Percentiles rank a stretch among this genome's conserved stretches.
Conservation (phyloP, 2,888 invertebrate species). For the Prosopocoilus inquinatus region DNA sequence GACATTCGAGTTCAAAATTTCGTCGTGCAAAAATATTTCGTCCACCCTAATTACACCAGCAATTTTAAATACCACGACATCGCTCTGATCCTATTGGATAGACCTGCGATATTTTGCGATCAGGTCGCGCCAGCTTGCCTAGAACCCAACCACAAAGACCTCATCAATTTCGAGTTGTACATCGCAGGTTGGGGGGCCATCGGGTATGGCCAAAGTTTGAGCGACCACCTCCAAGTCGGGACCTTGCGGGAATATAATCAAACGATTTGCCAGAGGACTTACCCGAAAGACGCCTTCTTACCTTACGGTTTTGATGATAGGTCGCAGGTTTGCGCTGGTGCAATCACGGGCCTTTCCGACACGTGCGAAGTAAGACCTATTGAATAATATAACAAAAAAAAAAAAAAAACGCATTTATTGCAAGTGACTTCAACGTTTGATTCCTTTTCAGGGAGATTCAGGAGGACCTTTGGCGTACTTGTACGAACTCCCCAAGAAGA, state of each 20-base stretch:
- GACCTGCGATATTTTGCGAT: conserved; percentile 42
- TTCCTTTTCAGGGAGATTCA: conserved; percentile 60
- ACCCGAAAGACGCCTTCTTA: not conserved
- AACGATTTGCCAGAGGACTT: not conserved
- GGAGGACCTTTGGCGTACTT: conserved; percentile 56
- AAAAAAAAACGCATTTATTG: conserved; percentile 1
- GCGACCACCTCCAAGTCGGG: conserved; percentile 40
- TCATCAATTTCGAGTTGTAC: not conserved
- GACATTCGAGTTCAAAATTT: conserved; percentile 37
- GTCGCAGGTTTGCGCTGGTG: conserved; percentile 6
- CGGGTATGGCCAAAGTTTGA: conserved; percentile 33
- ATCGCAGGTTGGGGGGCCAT: conserved; percentile 55
- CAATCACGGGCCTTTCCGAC: conserved; percentile 6
- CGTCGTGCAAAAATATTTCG: conserved; percentile 39
- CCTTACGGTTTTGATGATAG: not conserved
- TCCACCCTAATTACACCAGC: conserved; percentile 48
- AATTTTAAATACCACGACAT: conserved; percentile 53
- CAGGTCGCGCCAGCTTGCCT: conserved; percentile 52
- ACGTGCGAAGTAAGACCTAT: conserved; percentile 9
- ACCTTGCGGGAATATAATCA: not conserved
- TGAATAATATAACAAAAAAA: conserved; percentile 28
- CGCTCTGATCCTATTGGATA: conserved; percentile 50
- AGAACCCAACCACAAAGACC: not conserved
- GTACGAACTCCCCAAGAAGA: conserved; percentile 40
- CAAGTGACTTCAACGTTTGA: conserved; percentile 5